Evolutionary conservation across 1,140 invertebrate species (phyloP).

Genomic region (Mizuhopecten yessoensis): DNA sequence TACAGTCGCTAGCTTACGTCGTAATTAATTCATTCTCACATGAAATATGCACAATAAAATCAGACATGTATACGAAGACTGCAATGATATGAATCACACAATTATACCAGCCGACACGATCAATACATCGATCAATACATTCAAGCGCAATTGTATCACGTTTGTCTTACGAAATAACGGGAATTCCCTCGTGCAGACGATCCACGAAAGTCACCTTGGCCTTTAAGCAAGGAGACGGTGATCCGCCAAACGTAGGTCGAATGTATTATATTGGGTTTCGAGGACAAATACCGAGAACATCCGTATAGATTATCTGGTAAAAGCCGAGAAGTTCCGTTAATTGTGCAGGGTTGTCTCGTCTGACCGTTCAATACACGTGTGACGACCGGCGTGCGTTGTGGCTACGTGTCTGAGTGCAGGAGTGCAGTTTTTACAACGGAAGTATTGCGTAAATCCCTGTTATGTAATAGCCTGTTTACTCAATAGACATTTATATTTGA

Average conservation of each 20-base stretch:
- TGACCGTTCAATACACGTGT: not conserved
- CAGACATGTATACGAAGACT: too few species aligned
- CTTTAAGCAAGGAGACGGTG: not conserved
- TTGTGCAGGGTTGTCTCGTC: not conserved
- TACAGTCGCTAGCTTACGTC: too few species aligned
- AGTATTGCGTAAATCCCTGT: not conserved
- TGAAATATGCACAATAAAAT: too few species aligned
- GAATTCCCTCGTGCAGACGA: not conserved
- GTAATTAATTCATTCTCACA: too few species aligned
- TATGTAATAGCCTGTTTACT: not conserved
- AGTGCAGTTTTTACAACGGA: not conserved
- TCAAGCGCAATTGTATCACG: not conserved
- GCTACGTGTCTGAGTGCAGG: not conserved
- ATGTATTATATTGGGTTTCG: not conserved
- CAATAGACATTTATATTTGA: not conserved
- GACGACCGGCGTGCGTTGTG: too few species aligned
- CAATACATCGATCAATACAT: not conserved
- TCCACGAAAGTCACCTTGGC: slow-evolving; percentile 10
- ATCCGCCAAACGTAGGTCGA: not conserved
- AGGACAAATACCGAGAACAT: not conserved
- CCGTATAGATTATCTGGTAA: not conserved
- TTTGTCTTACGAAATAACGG: not conserved
- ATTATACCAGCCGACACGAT: not conserved
- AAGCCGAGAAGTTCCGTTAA: slow-evolving; percentile 10
- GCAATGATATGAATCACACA: too few species aligned